Conservation (phyloP, 2,888 invertebrate species). For the Sesamia inferens region DNA sequence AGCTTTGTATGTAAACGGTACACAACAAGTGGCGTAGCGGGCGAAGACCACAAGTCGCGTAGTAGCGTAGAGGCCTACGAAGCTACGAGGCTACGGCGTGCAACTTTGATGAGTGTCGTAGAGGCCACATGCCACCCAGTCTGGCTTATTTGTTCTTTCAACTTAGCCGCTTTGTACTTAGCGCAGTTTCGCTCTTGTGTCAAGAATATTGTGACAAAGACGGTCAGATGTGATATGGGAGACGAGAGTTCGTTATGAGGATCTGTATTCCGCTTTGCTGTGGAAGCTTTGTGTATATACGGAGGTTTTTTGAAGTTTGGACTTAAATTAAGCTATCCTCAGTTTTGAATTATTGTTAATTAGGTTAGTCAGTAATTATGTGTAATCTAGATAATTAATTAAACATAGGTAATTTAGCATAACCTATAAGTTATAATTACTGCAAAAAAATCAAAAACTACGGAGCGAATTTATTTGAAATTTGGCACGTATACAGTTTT, state of each 20-base stretch:
- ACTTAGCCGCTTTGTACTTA: slow-evolving; percentile 67
- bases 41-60: slow-evolving; percentile 69
- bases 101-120: slow-evolving; percentile 86
- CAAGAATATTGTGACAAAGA: slow-evolving; percentile 64
- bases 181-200: slow-evolving; percentile 65
- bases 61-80: slow-evolving; percentile 73
- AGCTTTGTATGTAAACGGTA: slow-evolving; percentile 67
- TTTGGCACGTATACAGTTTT: no score
- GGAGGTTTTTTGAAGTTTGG: slow-evolving; percentile 3
- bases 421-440: neutral
- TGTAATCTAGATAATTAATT: slow-evolving; percentile 1
- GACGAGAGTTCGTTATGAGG: slow-evolving; percentile 45
- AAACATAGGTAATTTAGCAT: neutral
- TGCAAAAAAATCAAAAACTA: no score
- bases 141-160: slow-evolving; percentile 79
- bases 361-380: neutral
- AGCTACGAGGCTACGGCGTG: slow-evolving; percentile 73
- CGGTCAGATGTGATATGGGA: slow-evolving; percentile 55
- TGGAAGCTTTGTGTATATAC: slow-evolving; percentile 15
- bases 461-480: no score
- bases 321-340: neutral
- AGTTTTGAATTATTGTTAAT: neutral
- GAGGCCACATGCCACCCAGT: slow-evolving; percentile 77
- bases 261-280: slow-evolving; percentile 37
- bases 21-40: slow-evolving; percentile 67